Base-by-base conservation (phyloP, 1,140 invertebrate species). In the fruit fly (Drosophila melanogaster) region DNA sequence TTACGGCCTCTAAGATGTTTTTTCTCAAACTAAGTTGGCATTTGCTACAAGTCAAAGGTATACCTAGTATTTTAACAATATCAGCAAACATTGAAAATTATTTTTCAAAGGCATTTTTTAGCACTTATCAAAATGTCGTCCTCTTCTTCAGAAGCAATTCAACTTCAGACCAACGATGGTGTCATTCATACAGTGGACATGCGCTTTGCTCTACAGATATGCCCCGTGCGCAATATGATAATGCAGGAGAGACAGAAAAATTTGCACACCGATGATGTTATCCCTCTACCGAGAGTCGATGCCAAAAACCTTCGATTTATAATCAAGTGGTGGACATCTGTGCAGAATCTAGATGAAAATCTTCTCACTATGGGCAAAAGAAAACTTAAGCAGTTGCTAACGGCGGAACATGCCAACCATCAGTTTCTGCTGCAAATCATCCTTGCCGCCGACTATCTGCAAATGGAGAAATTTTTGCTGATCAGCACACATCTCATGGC, bases 401-500 rank as follows among this genome's bases (percentile, higher is more conserved):
- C 22, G 1, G 0, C 4, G 0, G n/a, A 71, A 0, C 12, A 12
- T 0, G 35, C 56, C 24, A 44, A n/a, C 12, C n/a, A 14, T 0
- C 41, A 55, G 0, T 24, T 35, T 4, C 26, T 83, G 0, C 50
- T 60, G 3, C 30, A 74, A 11, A 7, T 81, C 14, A 56, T 83
- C 4, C 40, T 46, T 8, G 79, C 79, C 0, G 69, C 79, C 3
- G 58, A 81, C 26, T 83, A 58, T 44, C 53, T 83, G n/a, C 38
- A 70, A 8, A 35, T 83, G 14, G 51, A 75, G 0, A 35, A 43
- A 0, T 44, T 83, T 1, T 8, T 70, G 5, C 14, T 78, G 6
- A 37, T 60, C 4, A 38, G 33, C 4, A 62, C 59, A 0, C 38
- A 61, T 15, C 19, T 61, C 15, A 22, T 79, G 30, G 79, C 75